phyloP scores from a whole-genome alignment of 2,888 invertebrate genomes.

The Craniophora ligustri region DNA sequence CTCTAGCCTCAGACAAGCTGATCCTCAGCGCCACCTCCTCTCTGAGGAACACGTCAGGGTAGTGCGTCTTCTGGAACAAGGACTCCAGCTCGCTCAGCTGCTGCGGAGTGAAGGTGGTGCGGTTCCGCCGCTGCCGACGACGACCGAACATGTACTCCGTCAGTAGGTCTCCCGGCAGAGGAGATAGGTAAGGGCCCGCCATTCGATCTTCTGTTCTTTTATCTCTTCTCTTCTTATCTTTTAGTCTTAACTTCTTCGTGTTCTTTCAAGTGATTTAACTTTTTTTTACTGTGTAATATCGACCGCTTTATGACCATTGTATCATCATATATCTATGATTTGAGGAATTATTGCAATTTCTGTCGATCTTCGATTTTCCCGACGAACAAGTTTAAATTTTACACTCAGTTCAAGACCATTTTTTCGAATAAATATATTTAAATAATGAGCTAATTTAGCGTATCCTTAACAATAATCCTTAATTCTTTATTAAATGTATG shows the following conservation, averaged over 20 bases:
- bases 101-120: constrained; percentile 98
- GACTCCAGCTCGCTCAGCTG: constrained; percentile 97
- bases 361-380: neutral
- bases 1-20: constrained; percentile 96
- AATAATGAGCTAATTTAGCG: neutral
- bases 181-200: constrained; percentile 96
- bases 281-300: neutral
- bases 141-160: constrained; percentile 98
- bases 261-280: neutral
- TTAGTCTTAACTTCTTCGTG: neutral
- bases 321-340: neutral
- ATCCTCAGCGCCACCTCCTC: constrained; percentile 97
- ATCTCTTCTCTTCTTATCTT: neutral
- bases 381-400: no score
- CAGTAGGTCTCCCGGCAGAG: constrained; percentile 95
- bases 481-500: neutral
- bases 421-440: no score
- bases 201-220: no score
- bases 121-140: constrained; percentile 95
- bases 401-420: no score
- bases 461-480: neutral
- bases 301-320: neutral
- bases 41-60: constrained; percentile 96
- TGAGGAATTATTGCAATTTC: no score
- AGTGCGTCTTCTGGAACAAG: constrained; percentile 97